phyloP scores from a whole-genome alignment of 2,888 invertebrate genomes.

The Xanthorhoe spadicearia region DNA sequence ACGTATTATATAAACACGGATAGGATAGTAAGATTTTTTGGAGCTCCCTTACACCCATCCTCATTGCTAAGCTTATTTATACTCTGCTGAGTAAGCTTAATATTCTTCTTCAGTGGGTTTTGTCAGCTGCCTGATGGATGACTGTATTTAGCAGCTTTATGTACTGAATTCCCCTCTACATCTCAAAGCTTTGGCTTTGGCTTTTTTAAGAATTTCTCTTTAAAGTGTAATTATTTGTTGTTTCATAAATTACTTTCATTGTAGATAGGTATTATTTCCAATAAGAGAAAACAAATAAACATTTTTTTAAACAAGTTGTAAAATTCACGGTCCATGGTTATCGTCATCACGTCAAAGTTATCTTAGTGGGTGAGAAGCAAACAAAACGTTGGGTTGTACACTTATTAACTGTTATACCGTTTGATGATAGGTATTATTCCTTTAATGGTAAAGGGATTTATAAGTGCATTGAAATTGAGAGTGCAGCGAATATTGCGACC shows the following conservation, averaged over 20 bases:
- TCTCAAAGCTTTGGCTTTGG: too few species aligned
- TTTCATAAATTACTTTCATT: too few species aligned
- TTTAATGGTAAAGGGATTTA: too few species aligned
- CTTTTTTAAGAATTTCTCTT: neutral
- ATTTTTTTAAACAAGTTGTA: constrained; percentile 45
- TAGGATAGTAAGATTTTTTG: too few species aligned
- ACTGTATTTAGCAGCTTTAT: too few species aligned
- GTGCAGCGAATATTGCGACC: neutral
- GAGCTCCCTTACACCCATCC: too few species aligned
- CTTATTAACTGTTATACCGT: too few species aligned
- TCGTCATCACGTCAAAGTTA: constrained; percentile 60
- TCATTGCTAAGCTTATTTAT: too few species aligned
- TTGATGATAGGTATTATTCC: neutral
- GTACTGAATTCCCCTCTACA: too few species aligned
- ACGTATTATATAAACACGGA: neutral
- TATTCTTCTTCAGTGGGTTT: too few species aligned
- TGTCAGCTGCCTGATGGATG: too few species aligned
- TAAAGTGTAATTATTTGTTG: neutral
- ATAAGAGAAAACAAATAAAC: neutral
- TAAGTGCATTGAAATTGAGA: neutral
- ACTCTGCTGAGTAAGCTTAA: too few species aligned
- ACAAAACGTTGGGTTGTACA: constrained; percentile 55
- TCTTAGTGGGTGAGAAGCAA: constrained; percentile 50
- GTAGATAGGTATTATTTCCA: neutral
- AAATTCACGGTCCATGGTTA: constrained; percentile 62